phyloP scores from a whole-genome alignment of 1,140 invertebrate species.

The Dreissena polymorpha region DNA sequence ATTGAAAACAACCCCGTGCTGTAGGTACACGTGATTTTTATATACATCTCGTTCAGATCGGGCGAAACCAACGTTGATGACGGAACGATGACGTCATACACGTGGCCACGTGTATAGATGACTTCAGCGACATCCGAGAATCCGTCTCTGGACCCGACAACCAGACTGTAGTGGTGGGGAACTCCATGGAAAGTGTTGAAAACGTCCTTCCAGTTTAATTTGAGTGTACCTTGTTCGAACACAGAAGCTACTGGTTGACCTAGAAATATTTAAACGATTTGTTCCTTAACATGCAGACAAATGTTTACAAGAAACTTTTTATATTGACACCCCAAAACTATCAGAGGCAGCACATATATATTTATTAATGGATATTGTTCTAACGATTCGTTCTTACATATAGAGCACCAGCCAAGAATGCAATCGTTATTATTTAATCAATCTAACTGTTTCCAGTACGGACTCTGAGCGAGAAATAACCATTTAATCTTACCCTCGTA shows the following conservation, averaged over 20 bases:
- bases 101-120: not conserved
- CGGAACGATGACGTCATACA: slow-evolving; percentile 8
- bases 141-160: slow-evolving; percentile 1
- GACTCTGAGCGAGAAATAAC: no score
- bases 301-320: no score
- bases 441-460: no score
- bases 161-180: not conserved
- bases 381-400: no score
- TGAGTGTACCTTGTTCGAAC: not conserved
- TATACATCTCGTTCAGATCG: slow-evolving; percentile 4
- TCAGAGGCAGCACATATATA: no score
- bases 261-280: not conserved
- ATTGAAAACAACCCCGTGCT: not conserved
- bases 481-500: no score
- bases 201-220: slow-evolving; percentile 10
- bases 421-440: no score
- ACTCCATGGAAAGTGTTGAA: not conserved
- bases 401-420: no score
- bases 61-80: slow-evolving; percentile 4
- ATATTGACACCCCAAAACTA: no score
- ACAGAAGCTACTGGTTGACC: slow-evolving; percentile 1
- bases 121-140: slow-evolving; percentile 12
- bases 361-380: no score
- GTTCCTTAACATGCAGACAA: no score
- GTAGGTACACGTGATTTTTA: slow-evolving; percentile 14